Conservation (phyloP, 2,113 vertebrate genomes). For the Lophotis ruficrista region DNA sequence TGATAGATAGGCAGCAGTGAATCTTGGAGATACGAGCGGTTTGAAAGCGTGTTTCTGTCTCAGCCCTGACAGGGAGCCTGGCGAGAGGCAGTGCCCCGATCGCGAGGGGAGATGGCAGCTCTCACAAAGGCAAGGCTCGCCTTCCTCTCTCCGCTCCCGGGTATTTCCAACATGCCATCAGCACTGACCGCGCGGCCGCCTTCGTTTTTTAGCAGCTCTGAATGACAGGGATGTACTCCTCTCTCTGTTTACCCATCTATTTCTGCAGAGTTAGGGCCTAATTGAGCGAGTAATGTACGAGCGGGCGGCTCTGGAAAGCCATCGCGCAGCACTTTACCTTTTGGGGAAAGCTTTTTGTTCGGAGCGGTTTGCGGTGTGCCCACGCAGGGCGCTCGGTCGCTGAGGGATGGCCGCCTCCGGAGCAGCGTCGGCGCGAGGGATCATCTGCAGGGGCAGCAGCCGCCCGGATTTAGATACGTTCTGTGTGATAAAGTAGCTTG, state of each 20-base stretch:
- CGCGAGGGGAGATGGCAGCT: neutral
- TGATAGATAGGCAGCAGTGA: neutral
- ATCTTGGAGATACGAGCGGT: accelerated
- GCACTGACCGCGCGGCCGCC: neutral
- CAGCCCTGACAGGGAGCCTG: neutral
- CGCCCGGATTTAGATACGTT: neutral
- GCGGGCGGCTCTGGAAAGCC: neutral
- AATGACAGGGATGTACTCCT: neutral
- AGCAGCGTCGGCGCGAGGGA: neutral
- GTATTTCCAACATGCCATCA: accelerated
- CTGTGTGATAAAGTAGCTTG: neutral
- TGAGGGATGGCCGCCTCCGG: neutral
- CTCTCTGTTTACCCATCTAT: neutral
- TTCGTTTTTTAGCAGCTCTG: neutral
- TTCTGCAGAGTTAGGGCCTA: neutral
- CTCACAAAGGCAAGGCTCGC: neutral
- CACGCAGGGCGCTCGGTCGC: accelerated
- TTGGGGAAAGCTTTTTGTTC: neutral
- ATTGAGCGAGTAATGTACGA: neutral
- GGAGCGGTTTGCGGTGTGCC: neutral
- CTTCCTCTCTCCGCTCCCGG: neutral
- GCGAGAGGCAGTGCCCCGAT: neutral
- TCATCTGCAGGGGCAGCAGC: neutral
- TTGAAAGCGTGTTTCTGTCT: neutral
- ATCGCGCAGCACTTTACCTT: accelerated